Evolutionary conservation across 2,113 vertebrate genomes (phyloP), one percentile per base, ranked within the genome.

Genomic region (Burhinus oedicnemus): DNA sequence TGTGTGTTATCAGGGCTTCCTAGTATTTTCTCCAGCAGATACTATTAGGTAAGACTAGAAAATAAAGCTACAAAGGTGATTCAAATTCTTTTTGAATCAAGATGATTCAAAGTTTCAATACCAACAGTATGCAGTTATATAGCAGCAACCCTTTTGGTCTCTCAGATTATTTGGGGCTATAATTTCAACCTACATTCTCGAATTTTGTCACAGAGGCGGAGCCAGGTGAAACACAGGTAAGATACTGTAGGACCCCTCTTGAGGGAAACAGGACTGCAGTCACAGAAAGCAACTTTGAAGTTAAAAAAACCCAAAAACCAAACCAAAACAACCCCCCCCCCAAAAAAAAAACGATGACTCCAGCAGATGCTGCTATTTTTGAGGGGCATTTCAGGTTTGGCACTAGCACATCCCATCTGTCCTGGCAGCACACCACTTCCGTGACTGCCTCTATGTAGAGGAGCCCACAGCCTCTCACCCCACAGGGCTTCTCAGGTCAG

Each of bases 381-480:
- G 4, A 74, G 54, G 32, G 23, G 12, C 6, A 11, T 38, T 69
- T 81, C 64, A 82, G 49, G 40, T 55, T 71, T 83, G 62, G 72
- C 5, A 19, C 68, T 42, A 68, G 65, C 26, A 64, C 18, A 36
- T 51, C 78, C 58, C n/a, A 7, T 22, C 68, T 54, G 26, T 58
- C 49, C 72, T 22, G 68, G 45, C 61, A 83, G 71, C n/a, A 81
- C n/a, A 68, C 0, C 40, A 51, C 17, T 27, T 30, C 83, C 15
- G 2, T 19, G 52, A 0, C 47, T 71, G 47, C 20, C 38, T 32
- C 29, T 19, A 12, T 0, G 1, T 9, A 64, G 45, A 66, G 17
- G 1, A 49, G 21, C 22, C 32, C 26, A 22, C 22, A 82, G 69
- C 51, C 51, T 34, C 83, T n/a, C 65, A 47, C 11, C 45, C 29